Conservation (phyloP, 2,113 vertebrate species). For the Spheniscus mendiculus region DNA sequence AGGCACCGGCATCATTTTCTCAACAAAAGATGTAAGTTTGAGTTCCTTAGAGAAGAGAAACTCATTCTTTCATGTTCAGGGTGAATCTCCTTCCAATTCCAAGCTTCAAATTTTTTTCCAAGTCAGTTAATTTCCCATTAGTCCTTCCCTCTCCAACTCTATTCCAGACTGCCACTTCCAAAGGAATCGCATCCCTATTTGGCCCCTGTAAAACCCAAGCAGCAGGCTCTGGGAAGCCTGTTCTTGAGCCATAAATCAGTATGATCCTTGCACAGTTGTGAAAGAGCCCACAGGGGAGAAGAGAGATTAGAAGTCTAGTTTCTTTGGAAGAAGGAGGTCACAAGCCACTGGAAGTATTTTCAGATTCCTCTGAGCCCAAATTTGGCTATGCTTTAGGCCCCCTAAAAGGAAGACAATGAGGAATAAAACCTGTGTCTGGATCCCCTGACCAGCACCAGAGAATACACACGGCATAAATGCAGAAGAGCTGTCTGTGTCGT, state of each 20-base stretch:
- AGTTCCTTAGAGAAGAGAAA: background rate
- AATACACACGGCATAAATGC: background rate
- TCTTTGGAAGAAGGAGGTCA: background rate
- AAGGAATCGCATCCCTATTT: background rate
- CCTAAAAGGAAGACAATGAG: background rate
- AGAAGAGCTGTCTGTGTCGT: background rate
- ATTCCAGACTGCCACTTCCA: background rate
- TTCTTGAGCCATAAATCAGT: background rate
- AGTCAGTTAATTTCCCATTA: background rate
- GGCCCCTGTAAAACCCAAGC: background rate
- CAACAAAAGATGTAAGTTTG: slow-evolving; percentile 77
- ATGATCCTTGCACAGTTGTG: background rate
- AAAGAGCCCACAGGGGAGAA: background rate
- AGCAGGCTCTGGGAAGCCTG: background rate
- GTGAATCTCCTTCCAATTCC: background rate
- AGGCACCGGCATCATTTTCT: slow-evolving; percentile 71
- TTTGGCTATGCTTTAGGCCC: background rate
- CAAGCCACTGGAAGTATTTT: background rate
- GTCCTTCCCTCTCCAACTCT: background rate
- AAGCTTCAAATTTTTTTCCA: background rate
- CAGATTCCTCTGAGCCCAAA: background rate
- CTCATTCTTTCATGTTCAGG: background rate
- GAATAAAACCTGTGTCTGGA: background rate
- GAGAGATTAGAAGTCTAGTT: background rate
- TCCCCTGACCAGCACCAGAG: background rate